Percentiles rank a stretch among this genome's conserved stretches.
phyloP scores from a whole-genome alignment of 1,140 invertebrate genomes.

The Anoplolepis gracilipes region DNA sequence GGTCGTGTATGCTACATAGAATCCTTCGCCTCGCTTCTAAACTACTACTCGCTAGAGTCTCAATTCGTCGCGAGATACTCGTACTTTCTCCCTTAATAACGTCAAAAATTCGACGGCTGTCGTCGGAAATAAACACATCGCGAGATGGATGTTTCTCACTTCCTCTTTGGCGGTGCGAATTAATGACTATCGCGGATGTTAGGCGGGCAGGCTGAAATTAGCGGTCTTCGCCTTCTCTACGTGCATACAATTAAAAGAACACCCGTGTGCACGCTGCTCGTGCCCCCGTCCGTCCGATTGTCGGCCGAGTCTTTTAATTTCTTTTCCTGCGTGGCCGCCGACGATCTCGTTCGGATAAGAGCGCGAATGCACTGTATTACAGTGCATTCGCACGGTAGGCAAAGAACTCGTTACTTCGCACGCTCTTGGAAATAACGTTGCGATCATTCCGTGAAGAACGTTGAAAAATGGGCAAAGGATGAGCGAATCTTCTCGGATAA shows the following conservation, averaged over 20 bases:
- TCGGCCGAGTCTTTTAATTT: constrained; percentile 72
- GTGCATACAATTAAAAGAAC: constrained; percentile 60
- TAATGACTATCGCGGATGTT: constrained; percentile 54
- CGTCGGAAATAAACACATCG: constrained; percentile 42
- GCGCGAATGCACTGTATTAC: constrained; percentile 60
- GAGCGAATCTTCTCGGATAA: constrained; percentile 51
- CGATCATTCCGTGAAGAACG: constrained; percentile 70
- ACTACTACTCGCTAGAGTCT: neutral
- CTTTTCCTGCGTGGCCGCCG: constrained; percentile 56
- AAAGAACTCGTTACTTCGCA: constrained; percentile 73
- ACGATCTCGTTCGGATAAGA: constrained; percentile 72
- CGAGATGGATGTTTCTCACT: constrained; percentile 13
- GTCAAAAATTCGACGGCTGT: constrained; percentile 35
- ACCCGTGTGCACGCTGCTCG: constrained; percentile 38
- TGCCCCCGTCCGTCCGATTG: constrained; percentile 60
- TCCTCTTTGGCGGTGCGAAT: constrained; percentile 31
- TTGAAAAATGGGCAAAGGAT: constrained; percentile 27
- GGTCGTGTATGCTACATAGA: constrained; percentile 29
- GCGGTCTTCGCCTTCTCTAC: constrained; percentile 29
- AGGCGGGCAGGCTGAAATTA: constrained; percentile 43
- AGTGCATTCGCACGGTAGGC: constrained; percentile 74
- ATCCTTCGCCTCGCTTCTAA: neutral
- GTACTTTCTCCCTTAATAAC: neutral
- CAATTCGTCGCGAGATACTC: neutral
- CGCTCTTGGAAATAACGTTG: constrained; percentile 73